Evolutionary conservation across 2,797 vertebrate species (phyloP).

Genomic region (Lutjanus campechanus): DNA sequence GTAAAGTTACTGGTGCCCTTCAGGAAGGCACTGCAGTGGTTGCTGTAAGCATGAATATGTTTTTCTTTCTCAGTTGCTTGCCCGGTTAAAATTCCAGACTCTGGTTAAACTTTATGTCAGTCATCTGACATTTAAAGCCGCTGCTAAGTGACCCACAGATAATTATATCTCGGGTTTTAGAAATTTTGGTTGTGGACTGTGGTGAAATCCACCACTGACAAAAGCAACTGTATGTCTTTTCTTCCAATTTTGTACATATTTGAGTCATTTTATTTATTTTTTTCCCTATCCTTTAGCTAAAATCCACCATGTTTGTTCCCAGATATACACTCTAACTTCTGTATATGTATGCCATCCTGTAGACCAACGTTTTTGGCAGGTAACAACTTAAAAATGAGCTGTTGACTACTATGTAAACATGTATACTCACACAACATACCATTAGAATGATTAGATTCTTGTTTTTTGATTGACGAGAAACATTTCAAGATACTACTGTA

Average conservation of each 20-base stretch:
- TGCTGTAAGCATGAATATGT: not conserved
- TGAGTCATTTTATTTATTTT: too few species aligned
- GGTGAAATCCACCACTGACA: too few species aligned
- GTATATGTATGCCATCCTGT: not conserved
- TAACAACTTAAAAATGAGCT: not conserved
- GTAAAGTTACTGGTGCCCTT: slow-evolving; percentile 20
- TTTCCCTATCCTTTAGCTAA: not conserved
- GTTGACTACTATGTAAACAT: too few species aligned
- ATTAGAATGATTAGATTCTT: too few species aligned
- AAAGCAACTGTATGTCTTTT: too few species aligned
- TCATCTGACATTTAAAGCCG: not conserved
- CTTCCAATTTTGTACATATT: too few species aligned
- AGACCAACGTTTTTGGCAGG: not conserved
- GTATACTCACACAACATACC: too few species aligned
- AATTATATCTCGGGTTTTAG: not conserved
- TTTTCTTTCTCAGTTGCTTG: not conserved
- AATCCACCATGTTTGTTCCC: not conserved
- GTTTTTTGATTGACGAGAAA: too few species aligned
- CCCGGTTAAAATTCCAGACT: not conserved
- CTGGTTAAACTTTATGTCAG: not conserved
- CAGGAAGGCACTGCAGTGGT: not conserved
- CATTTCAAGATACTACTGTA: too few species aligned
- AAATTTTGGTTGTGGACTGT: too few species aligned
- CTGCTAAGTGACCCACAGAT: not conserved
- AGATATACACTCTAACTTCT: not conserved